Evolutionary conservation across 1,140 invertebrate species (phyloP).

Genomic region (Catajapyx aquilonaris): DNA sequence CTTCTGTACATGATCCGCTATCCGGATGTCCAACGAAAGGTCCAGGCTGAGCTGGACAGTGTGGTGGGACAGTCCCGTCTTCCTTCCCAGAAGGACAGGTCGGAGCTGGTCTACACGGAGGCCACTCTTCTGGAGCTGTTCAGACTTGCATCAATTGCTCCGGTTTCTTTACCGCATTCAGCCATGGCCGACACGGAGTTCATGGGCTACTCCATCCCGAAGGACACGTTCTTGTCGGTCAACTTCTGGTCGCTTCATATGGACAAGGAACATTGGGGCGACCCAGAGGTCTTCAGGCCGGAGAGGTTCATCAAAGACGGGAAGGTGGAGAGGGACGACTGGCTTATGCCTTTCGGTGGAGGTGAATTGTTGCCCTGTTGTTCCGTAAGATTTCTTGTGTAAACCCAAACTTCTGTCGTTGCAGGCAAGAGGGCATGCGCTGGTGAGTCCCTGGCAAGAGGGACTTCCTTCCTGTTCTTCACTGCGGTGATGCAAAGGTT

Average conservation of each 20-base stretch:
- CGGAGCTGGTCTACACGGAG: conserved; percentile 11
- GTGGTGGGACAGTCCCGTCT: conserved; percentile 21
- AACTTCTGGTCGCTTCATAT: conserved; percentile 15
- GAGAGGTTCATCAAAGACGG: conserved; percentile 18
- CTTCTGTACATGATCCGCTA: conserved; percentile 25
- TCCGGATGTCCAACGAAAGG: conserved; percentile 24
- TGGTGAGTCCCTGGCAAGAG: conserved; percentile 15
- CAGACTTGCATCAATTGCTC: background rate
- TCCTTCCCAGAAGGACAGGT: conserved; percentile 22
- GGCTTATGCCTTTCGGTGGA: no score
- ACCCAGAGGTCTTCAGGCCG: conserved; percentile 19
- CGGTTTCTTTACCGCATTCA: background rate
- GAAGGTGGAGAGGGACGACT: no score
- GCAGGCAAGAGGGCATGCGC: conserved; percentile 15
- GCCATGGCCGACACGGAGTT: background rate
- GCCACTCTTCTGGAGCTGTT: background rate
- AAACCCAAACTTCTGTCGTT: no score
- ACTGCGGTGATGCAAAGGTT: conserved; percentile 14
- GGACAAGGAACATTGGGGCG: conserved; percentile 17
- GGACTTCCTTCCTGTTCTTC: conserved; percentile 15
- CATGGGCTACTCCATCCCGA: conserved; percentile 3
- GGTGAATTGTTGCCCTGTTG: no score
- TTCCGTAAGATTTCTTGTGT: no score
- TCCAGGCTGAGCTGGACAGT: conserved; percentile 26
- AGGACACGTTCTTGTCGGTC: conserved; percentile 10